Evolutionary conservation across 35 echinoderm and acorn worm species (phyloP), one percentile per base, ranked within the genome.

Genomic region (Hemicentrotus pulcherrimus): DNA sequence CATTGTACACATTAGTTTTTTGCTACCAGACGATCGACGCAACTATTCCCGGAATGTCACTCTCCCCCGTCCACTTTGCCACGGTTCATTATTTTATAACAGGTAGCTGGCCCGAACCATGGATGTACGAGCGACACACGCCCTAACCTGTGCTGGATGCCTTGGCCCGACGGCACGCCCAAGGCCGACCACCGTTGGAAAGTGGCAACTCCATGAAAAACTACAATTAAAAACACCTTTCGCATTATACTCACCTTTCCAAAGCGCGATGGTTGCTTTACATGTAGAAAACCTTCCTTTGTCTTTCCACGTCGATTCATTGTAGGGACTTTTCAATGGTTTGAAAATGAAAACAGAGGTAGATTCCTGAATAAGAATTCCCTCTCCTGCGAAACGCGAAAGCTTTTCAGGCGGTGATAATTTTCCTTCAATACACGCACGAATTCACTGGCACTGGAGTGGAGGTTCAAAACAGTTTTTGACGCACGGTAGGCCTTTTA

Each of bases 261-360:
- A 90, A 90, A 90, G 24, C 88, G 88, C 24, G 88, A 90, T 47
- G 88, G 88, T 47, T 90, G 88, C 9, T 90, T 90, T 12, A 90
- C 88, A 90, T 90, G 12, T 31, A 90, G 46, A 90, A 90, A 90
- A 16, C 88, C 88, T 90, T 90, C 88, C 46, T 90, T 90, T 47
- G 88, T 90, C 33, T 90, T 90, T 8, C 88, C 88, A 45, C 88
- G 32, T 47, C 88, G 88, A 90, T 90, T 90, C 88, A 90, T 90
- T 78, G 19, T 28, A n/a, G 65, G 65, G n/a, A 22, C 65, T 78
- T 16, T 78, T 78, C 2, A 78, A 78, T 6, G 24, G 24, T 6
- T 28, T 6, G 24, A 22, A 78, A 24, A 78, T 28, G 65, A 78
- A 78, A 55, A 55, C 15, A 2, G 15, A 55, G 10, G 50, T 55